Evolutionary conservation across 2,113 vertebrate genomes (phyloP).

Genomic region (Charina bottae): DNA sequence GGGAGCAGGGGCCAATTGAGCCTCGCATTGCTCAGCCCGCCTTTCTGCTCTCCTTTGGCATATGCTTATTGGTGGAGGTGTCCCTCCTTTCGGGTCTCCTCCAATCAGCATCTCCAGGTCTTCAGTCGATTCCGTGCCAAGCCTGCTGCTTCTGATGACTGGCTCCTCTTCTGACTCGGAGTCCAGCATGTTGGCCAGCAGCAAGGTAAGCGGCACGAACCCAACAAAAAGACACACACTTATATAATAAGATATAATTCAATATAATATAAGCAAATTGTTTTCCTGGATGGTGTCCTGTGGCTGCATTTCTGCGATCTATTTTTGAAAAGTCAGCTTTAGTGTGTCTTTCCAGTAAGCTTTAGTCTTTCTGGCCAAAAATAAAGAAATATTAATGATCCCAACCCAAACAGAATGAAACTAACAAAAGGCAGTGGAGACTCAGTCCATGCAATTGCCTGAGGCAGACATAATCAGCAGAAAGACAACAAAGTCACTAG

Average conservation of each 20-base stretch:
- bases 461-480: background rate
- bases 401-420: background rate
- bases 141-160: too few species aligned
- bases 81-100: too few species aligned
- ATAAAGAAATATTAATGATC: background rate
- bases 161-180: too few species aligned
- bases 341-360: too few species aligned
- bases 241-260: background rate
- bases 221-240: background rate
- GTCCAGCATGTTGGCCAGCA: too few species aligned
- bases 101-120: too few species aligned
- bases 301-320: background rate
- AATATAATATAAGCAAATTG: background rate
- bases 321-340: background rate
- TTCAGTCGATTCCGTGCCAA: too few species aligned
- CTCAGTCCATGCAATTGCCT: background rate
- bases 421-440: background rate
- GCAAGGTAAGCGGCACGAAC: too few species aligned
- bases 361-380: background rate
- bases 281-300: background rate
- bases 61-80: too few species aligned
- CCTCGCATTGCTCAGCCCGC: too few species aligned
- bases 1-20: too few species aligned
- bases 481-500: background rate
- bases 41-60: too few species aligned